phyloP scores from a whole-genome alignment of 2,888 invertebrate species.

The Drosophila diplacantha region DNA sequence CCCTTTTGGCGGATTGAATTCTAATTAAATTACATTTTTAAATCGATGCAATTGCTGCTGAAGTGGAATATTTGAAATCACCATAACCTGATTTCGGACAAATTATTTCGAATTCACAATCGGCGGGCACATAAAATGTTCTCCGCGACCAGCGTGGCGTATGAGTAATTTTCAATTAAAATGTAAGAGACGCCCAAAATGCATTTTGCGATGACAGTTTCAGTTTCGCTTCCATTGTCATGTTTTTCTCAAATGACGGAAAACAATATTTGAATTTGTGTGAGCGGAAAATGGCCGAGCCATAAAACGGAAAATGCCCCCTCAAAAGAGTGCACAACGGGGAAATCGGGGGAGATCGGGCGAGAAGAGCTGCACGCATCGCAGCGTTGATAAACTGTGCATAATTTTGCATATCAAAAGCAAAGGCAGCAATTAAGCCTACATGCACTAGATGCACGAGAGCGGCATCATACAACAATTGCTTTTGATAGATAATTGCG shows the following conservation, averaged over 20 bases:
- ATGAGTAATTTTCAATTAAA: conserved; percentile 54
- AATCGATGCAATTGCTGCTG: neutral
- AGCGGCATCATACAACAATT: conserved; percentile 42
- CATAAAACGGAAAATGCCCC: conserved; percentile 43
- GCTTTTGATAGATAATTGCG: conserved; percentile 57
- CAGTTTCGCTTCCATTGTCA: conserved; percentile 24
- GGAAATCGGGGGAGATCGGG: neutral
- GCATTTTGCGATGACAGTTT: conserved; percentile 30
- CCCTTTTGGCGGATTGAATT: neutral
- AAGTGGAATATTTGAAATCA: conserved; percentile 7
- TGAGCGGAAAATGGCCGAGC: conserved; percentile 27
- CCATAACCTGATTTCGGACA: conserved; percentile 15
- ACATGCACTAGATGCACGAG: conserved; percentile 38
- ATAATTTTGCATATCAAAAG: conserved; percentile 67
- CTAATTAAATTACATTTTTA: conserved; percentile 6
- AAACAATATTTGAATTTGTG: conserved; percentile 63
- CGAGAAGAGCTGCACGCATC: conserved; percentile 25
- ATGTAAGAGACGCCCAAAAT: conserved; percentile 26
- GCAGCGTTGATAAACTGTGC: conserved; percentile 60
- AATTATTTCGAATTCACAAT: conserved; percentile 15
- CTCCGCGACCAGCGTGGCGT: conserved; percentile 29
- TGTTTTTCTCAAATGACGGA: conserved; percentile 43
- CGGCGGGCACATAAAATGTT: conserved; percentile 6
- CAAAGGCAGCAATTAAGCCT: conserved; percentile 63
- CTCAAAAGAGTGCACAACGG: conserved; percentile 29